Base-by-base conservation (phyloP, 2,888 invertebrate species). In the Ditula angustiorana region DNA sequence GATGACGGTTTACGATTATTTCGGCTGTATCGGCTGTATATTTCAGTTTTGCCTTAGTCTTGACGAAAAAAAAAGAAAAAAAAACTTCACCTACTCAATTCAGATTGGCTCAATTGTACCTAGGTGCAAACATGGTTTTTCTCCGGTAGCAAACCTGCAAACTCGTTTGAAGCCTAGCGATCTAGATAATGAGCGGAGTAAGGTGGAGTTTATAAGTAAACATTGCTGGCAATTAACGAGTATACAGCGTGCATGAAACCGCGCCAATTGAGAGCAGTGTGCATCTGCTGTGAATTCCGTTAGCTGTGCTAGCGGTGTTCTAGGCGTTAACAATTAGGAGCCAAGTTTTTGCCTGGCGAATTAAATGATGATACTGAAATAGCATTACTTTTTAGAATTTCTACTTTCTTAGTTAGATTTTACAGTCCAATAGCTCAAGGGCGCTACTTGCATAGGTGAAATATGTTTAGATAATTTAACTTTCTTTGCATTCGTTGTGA, bases 321-420 rank as follows among this genome's bases (percentile, higher is more conserved):
- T 59, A 63, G 57, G 57, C 57, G 62, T 49, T 56, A 58, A 57
- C 49, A 62, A 63, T 63, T 63, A 63, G 57, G 63, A 58, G 56
- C n/a, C 46, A 52, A 56, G 41, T 57, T 58, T 44, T 50, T 58
- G 41, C 21, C 30, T 49, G 21, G 24, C 26, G 59, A 37, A 19
- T 26, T 50, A 26, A 55, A 55, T 55, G 21, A 7, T 13, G 28
- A 16, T 46, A 24, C n/a, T 10, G 8, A 16, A 16, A 10, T n/a
- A n/a, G n/a, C n/a, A n/a, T n/a, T n/a, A n/a, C n/a, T n/a, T n/a
- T n/a, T n/a, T n/a, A n/a, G n/a, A n/a, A n/a, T n/a, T n/a, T n/a
- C n/a, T n/a, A n/a, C n/a, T n/a, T n/a, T n/a, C n/a, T n/a, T n/a
- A n/a, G n/a, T n/a, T n/a, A n/a, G n/a, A n/a, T n/a, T n/a, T n/a